A percentile compares a stretch with the other conserved stretches of the same genome.
phyloP scores from a whole-genome alignment of 2,113 vertebrate species.

The Epinephelus cyanopodus region DNA sequence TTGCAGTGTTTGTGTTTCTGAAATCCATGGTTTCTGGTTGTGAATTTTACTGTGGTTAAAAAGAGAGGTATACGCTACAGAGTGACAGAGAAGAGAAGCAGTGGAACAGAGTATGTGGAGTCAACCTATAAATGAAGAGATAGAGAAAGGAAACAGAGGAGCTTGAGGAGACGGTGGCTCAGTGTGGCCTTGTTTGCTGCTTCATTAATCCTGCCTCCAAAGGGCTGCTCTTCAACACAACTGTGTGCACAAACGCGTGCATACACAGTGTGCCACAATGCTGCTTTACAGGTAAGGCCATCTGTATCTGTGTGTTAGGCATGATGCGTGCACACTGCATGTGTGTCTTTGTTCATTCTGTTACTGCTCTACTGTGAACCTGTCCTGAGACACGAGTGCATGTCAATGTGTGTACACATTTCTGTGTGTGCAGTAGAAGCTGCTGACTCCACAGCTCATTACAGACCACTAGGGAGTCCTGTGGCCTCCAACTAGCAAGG shows the following conservation, averaged over 20 bases:
- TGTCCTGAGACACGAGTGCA: neutral
- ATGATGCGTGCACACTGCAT: neutral
- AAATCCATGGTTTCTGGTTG: too few species aligned
- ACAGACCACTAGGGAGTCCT: conserved; percentile 48
- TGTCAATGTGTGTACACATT: neutral
- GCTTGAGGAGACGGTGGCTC: conserved; percentile 17
- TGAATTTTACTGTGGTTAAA: neutral
- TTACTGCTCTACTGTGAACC: conserved; percentile 2
- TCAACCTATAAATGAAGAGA: neutral
- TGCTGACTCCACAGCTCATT: conserved; percentile 64
- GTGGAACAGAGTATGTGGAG: neutral
- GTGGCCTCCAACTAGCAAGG: conserved; percentile 33
- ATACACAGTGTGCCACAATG: neutral
- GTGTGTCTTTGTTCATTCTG: neutral
- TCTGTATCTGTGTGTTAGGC: neutral
- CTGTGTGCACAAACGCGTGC: neutral
- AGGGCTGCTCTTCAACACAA: conserved; percentile 19
- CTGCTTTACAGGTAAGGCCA: neutral
- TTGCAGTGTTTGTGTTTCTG: too few species aligned
- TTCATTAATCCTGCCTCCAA: conserved; percentile 60
- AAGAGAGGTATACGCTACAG: neutral
- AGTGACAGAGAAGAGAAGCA: neutral
- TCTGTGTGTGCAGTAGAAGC: neutral
- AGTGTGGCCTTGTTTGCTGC: conserved; percentile 59
- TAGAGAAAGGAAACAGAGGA: neutral